A percentile compares a stretch with the other conserved stretches of the same genome.
These are phyloP conservation scores for Sycophaga agraensis DNA, from an alignment of 1,140 invertebrate species.

Conservation along the genomic window DNA sequence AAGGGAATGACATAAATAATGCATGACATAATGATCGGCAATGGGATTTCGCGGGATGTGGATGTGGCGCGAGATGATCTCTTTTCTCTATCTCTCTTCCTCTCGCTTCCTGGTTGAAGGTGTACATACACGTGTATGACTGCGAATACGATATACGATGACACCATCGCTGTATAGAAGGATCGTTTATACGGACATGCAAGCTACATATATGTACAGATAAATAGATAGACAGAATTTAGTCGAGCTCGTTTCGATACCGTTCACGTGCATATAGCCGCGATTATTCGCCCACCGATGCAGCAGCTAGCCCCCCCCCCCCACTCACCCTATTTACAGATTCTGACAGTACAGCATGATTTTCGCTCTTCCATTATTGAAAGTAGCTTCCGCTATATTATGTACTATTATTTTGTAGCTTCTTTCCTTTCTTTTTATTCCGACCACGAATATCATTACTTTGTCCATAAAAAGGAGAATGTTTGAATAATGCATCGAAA, in stretches of 20 bases:
- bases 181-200: no score
- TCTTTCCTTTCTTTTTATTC: no score
- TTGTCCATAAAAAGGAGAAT: no score
- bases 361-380: constrained; percentile 5
- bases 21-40: constrained; percentile 52
- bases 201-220: no score
- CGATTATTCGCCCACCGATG: constrained; percentile 19
- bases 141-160: no score
- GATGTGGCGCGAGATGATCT: constrained; percentile 30
- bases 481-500: no score
- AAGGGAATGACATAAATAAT: constrained; percentile 54
- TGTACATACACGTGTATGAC: no score
- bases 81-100: neutral
- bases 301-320: no score
- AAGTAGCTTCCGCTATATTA: no score
- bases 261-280: neutral
- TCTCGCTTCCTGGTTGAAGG: constrained; percentile 23
- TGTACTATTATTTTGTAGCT: no score
- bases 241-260: constrained; percentile 10
- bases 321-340: constrained; percentile 11
- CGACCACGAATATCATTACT: no score
- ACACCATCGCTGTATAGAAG: constrained; percentile 24
- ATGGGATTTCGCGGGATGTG: constrained; percentile 36
- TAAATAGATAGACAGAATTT: constrained; percentile 13
- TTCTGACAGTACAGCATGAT: neutral